Conservation (phyloP, 2,797 vertebrate genomes). For the Pagetopsis macropterus region DNA sequence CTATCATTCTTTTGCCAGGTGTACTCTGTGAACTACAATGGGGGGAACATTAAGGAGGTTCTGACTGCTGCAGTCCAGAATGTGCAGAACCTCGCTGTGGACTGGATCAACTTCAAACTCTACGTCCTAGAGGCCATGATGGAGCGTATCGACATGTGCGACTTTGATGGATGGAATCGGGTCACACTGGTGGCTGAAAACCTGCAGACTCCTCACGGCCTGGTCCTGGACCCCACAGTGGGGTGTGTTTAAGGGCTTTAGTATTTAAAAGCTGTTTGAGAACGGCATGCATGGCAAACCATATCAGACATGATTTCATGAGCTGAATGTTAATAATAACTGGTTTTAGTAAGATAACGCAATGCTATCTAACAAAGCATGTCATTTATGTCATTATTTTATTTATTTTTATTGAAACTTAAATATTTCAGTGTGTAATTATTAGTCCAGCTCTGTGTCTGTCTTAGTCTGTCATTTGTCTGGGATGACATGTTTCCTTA, state of each 20-base stretch:
- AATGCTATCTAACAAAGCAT: background rate
- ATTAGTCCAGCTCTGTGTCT: background rate
- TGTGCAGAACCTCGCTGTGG: conserved; percentile 82
- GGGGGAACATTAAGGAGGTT: conserved; percentile 74
- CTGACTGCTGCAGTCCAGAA: conserved; percentile 70
- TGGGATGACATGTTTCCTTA: background rate
- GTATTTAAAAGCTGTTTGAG: background rate
- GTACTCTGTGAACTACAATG: conserved; percentile 77
- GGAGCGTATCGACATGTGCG: conserved; percentile 81
- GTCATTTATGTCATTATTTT: background rate
- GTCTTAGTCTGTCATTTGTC: background rate
- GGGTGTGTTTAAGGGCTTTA: conserved; percentile 66
- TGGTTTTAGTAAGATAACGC: background rate
- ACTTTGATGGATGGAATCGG: conserved; percentile 77
- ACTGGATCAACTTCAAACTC: conserved; percentile 85
- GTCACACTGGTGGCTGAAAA: conserved; percentile 83
- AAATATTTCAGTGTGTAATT: background rate
- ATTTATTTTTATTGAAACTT: background rate
- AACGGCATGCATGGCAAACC: background rate
- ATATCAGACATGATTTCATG: background rate
- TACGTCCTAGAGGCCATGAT: conserved; percentile 79
- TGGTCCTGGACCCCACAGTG: conserved; percentile 81
- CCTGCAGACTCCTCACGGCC: conserved; percentile 76
- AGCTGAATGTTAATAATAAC: background rate
- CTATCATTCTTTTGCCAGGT: conserved; percentile 63